Evolutionary conservation across 2,113 vertebrate species (phyloP), one percentile per base, ranked within the genome.

Genomic region (Tyrannus savana): DNA sequence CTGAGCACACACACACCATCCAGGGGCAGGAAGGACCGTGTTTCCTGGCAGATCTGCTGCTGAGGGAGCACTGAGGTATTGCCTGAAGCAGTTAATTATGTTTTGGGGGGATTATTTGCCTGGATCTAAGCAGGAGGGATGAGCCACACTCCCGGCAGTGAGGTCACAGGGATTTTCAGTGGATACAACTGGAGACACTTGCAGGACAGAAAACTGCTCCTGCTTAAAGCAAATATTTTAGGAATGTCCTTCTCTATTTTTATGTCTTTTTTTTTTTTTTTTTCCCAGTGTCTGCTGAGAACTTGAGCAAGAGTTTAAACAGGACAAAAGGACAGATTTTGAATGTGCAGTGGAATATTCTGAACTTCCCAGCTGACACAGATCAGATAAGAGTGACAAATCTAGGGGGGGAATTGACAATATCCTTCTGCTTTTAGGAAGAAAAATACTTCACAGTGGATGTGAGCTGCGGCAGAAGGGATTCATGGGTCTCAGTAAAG

Each of bases 251-350:
- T 63, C 69, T 90, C 35, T 93, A 10, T 77, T 64, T 91, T 91
- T 72, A 18, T 74, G 5, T 78, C 14, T 13, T 21, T 24, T 12
- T 22, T 41, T 14, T 21, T 46, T 23, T 39, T 6, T 10, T 23
- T 49, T 21, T 46, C 19, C 8, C 72, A 98, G 98, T 99, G 74
- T 98, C 98, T 79, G 98, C 98, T 71, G 98, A 99, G 96, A 98
- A 94, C 3, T 96, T 98, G 84, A 98, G 98, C 96, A 99, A 99
- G 98, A 99, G 97, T 89, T 93, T 99, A n/a, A 98, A 98, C 53
- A 95, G 96, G 50, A 99, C 99, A 98, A 98, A 97, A 62, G 98
- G 98, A 94, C 97, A 99, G 78, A 98, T 99, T 93, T 95, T 97
- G 74, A 97, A 81, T 19, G 78, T 98, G 63, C 96, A 98, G 60